These are phyloP conservation scores for Manis crassicaudata DNA, from an alignment of 2,797 vertebrate species.

Conservation along the genomic window DNA sequence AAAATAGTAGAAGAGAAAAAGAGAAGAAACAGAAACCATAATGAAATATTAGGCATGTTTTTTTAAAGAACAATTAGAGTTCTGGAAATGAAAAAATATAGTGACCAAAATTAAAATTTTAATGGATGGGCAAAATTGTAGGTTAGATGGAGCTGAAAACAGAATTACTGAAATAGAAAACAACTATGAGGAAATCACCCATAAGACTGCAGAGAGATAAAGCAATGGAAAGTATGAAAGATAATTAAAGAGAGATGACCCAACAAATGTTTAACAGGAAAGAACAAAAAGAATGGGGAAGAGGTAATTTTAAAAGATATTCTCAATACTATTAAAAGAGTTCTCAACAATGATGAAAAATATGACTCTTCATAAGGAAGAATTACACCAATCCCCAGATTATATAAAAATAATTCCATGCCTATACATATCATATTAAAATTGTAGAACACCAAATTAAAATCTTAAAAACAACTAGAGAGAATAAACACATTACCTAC, in stretches of 20 bases:
- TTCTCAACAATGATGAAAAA: slow-evolving; percentile 49
- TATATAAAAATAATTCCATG: slow-evolving; percentile 37
- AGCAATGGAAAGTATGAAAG: neutral
- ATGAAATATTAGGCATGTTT: neutral
- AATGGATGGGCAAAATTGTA: neutral
- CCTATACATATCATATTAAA: neutral
- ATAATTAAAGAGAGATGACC: neutral
- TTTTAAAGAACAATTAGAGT: slow-evolving; percentile 35
- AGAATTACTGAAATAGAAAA: slow-evolving; percentile 56
- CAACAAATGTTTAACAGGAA: neutral
- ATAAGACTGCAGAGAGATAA: neutral
- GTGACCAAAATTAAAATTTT: slow-evolving; percentile 15
- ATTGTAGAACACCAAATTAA: slow-evolving; percentile 26
- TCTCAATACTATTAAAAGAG: neutral
- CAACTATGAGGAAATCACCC: neutral
- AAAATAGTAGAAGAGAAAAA: slow-evolving; percentile 41
- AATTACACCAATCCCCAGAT: slow-evolving; percentile 15
- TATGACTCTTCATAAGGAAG: neutral
- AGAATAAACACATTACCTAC: neutral
- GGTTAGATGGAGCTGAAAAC: slow-evolving; percentile 16
- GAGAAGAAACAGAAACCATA: slow-evolving; percentile 2
- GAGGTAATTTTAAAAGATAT: neutral
- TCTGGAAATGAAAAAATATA: slow-evolving; percentile 29
- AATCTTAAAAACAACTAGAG: slow-evolving; percentile 1
- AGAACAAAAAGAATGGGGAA: slow-evolving; percentile 22